Base-by-base conservation (phyloP, 2,888 invertebrate species). In the Blastobasis lacticolella region DNA sequence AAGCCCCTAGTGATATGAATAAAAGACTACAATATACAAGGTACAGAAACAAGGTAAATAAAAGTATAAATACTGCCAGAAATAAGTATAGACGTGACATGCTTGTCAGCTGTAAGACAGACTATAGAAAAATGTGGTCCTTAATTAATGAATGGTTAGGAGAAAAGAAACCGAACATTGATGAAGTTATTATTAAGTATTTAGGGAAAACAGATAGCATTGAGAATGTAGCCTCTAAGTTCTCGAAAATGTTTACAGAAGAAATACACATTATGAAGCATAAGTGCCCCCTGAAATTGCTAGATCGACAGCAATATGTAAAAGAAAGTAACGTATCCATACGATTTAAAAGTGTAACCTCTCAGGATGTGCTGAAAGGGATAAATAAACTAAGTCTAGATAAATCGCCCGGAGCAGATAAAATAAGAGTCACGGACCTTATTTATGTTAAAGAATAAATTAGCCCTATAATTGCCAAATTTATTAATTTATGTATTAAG, bases 11-110 rank as follows among this genome's bases (percentile, higher is more conserved):
- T 37, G 48, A 53, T 45, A 50, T 53, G 50, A 50, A 44, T 40
- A 49, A 50, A 6, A 43, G 53, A 44, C 8, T 53, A 41, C 40
- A 47, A 45, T 53, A 53, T 37, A 50, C 53, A 8, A 47, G 42
- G 45, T 50, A 42, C 38, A 38, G 49, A 48, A 53, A 38, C 45
- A 49, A 47, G 36, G 23, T 10, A 23, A 49, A 42, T 42, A 49
- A 49, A 37, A 37, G 6, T 8, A 42, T 40, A 23, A 49, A 49
- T 42, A 8, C 37, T 10, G 46, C 46, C 23, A 49, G 43, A 6
- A 49, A 49, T 37, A 42, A 49, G 36, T 36, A 49, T 37, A 49
- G 43, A 37, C 48, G 36, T 9, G n/a, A 36, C 37, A 10, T 37
- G 41, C 5, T 37, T 42, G n/a, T 9, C 5, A n/a, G 38, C 10